Percentiles rank a stretch among this genome's conserved stretches.
phyloP scores from a whole-genome alignment of 1,140 invertebrate genomes.

The Drosophila pectinifera region DNA sequence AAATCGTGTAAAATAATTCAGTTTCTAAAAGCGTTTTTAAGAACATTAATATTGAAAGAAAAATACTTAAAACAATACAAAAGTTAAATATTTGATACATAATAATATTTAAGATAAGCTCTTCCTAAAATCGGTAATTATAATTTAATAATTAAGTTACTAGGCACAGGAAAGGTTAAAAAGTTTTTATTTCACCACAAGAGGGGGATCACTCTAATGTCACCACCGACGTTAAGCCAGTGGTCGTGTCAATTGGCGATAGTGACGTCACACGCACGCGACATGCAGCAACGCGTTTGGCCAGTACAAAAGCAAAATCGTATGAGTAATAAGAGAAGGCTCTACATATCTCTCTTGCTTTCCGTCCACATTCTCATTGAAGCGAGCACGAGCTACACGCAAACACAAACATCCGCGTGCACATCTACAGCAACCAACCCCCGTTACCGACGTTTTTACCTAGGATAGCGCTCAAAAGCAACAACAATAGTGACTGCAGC shows the following conservation, averaged over 20 bases:
- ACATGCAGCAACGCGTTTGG: constrained; percentile 69
- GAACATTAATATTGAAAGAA: no score
- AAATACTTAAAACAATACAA: no score
- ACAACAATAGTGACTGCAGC: constrained; percentile 17
- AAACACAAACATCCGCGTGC: neutral
- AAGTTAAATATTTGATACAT: neutral
- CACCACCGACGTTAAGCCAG: constrained; percentile 14
- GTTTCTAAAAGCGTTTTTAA: neutral
- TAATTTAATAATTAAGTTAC: neutral
- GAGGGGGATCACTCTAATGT: constrained; percentile 18
- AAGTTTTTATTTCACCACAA: neutral
- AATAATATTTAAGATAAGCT: no score
- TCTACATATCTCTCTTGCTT: constrained; percentile 4
- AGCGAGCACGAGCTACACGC: constrained; percentile 24
- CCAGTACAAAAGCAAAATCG: constrained; percentile 23
- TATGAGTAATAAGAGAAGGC: constrained; percentile 41
- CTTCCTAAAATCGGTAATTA: no score
- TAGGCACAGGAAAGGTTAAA: no score
- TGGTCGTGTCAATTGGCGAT: constrained; percentile 24
- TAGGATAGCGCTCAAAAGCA: constrained; percentile 9
- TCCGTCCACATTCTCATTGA: constrained; percentile 13
- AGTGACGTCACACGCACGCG: constrained; percentile 58
- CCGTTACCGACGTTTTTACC: constrained; percentile 26
- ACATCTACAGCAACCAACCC: constrained; percentile 21
- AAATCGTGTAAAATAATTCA: no score